Percentiles rank a stretch among this genome's conserved stretches.
Conservation (phyloP, 2,888 invertebrate species). For the Noctua fimbriata region DNA sequence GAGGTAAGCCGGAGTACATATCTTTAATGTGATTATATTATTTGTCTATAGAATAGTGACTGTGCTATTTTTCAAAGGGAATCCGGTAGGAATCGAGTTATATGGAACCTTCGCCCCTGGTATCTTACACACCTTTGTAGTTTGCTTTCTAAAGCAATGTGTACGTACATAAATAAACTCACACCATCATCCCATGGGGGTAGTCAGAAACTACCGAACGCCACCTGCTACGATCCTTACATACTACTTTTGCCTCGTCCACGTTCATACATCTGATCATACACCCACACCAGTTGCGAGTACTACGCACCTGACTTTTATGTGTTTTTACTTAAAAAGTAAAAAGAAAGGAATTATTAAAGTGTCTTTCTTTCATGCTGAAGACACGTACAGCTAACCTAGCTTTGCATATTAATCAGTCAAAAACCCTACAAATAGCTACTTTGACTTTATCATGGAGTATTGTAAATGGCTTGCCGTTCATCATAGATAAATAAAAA, state of each 20-base stretch:
- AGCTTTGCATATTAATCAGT: background rate
- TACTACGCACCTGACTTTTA: too few relatives aligned
- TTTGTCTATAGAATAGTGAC: too few relatives aligned
- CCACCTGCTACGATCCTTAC: background rate
- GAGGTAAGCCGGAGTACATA: too few relatives aligned
- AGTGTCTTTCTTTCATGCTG: background rate
- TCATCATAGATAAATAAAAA: background rate
- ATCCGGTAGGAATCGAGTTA: too few relatives aligned
- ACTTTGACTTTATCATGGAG: background rate
- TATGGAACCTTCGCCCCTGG: too few relatives aligned
- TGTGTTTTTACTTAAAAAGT: too few relatives aligned
- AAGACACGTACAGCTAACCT: background rate
- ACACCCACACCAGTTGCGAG: background rate
- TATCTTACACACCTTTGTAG: too few relatives aligned
- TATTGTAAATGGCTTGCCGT: background rate
- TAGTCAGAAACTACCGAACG: background rate
- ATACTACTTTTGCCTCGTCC: background rate
- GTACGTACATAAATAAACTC: background rate
- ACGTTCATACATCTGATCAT: background rate
- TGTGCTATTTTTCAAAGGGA: too few relatives aligned
- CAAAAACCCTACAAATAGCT: background rate
- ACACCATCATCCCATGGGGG: rapidly evolving
- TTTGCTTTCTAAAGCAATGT: background rate
- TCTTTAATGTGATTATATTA: too few relatives aligned
- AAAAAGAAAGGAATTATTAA: background rate